Base-by-base conservation (phyloP, 1,140 invertebrate genomes). In the Calosoma granatense region DNA sequence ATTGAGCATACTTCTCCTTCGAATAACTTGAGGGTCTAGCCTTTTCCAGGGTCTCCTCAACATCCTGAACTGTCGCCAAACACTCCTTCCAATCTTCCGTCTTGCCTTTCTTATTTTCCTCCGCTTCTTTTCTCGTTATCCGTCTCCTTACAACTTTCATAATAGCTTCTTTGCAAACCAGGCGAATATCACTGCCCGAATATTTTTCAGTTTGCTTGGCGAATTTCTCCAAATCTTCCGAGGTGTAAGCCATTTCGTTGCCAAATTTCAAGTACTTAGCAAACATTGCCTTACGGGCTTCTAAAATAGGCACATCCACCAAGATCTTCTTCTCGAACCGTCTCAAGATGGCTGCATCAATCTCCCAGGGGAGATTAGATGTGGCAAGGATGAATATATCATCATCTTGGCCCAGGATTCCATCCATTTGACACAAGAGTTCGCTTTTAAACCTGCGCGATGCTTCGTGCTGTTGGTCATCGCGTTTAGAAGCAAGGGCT, bases 361-460 rank as follows among this genome's bases (percentile, higher is more conserved):
- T 21, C 60, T 71, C 89, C 94, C 93, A 97, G 6, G 94, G 94
- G 55, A 90, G 72, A 72, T 97, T 97, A 15, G 92, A 92, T 51
- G 91, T 89, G 19, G 92, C 91, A 41, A 97, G 72, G 0, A 97
- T 74, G 63, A 96, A 88, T 22, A 97, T 84, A 22, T 81, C 70
- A 55, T 84, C 78, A 4, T 81, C 67, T 4, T 65, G 66, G n/a
- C 83, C 75, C 61, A 88, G 67, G 23, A 80, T 64, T 4, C 94
- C 94, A 70, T 99, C 96, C 67, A 98, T 81, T 72, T 96, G 88
- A 6, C 92, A 83, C 0, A 99, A 80, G 1, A 99, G 74, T 73
- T 98, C 94, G 20, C 92, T 88, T 76, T 94, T 94, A 14, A 98
- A 86, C 58, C 95, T 75, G 57, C 93, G 77, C 19, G 90, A 90